phyloP scores from a whole-genome alignment of 2,113 vertebrate genomes.

The Alectura lathami region DNA sequence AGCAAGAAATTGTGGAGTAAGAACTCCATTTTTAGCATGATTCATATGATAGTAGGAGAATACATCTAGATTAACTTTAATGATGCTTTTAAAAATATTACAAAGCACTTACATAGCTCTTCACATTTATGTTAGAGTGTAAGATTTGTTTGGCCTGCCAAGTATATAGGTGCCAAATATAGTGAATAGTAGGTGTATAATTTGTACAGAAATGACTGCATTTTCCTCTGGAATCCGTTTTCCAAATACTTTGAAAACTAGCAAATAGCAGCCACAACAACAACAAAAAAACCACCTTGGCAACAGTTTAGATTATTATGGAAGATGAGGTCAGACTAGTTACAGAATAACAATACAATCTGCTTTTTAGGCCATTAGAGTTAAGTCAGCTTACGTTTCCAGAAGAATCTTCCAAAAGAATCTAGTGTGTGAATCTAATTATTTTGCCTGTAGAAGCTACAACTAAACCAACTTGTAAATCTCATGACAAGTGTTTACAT shows the following conservation, averaged over 20 bases:
- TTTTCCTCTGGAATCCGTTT: background rate
- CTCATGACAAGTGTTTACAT: background rate
- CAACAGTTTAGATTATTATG: background rate
- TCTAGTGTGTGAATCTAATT: background rate
- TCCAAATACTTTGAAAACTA: background rate
- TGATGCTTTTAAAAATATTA: conserved; percentile 54
- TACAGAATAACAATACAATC: background rate
- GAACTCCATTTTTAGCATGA: background rate
- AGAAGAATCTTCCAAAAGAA: too few relatives aligned
- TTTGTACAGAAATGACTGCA: background rate
- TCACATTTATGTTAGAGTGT: background rate
- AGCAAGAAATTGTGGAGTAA: conserved; percentile 10
- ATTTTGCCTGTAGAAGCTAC: background rate
- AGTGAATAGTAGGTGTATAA: background rate
- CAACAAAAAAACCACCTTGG: background rate
- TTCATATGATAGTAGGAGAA: background rate
- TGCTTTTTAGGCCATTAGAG: background rate
- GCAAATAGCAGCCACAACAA: background rate
- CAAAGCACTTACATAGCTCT: conserved; percentile 34
- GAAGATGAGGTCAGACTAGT: background rate
- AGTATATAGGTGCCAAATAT: conserved; percentile 27
- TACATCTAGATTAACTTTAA: conserved; percentile 40
- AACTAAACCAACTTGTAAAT: background rate
- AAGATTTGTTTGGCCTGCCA: conserved; percentile 43
- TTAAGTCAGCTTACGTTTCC: background rate